Conservation (phyloP, 2,113 vertebrate species). For the Trachemys scripta region DNA sequence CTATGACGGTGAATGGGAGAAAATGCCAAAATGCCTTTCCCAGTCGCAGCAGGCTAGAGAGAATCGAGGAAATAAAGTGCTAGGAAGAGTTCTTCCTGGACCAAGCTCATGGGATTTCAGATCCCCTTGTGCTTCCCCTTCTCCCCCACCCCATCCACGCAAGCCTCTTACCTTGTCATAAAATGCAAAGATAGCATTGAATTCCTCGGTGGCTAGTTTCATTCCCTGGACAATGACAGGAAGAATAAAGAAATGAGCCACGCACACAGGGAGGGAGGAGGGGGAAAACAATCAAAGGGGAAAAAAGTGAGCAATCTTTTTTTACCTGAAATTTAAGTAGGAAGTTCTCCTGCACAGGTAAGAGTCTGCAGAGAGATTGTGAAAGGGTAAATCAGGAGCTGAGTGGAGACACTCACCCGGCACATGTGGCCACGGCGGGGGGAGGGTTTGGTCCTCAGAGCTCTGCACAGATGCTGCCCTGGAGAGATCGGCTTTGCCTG, state of each 20-base stretch:
- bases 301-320: background rate
- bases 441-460: background rate
- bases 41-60: background rate
- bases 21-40: background rate
- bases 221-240: conserved; percentile 82
- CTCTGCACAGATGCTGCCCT: background rate
- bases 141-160: background rate
- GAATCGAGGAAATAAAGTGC: background rate
- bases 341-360: conserved; percentile 98
- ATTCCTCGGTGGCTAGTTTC: conserved; percentile 91
- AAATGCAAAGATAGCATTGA: conserved; percentile 92
- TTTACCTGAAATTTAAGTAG: conserved; percentile 97
- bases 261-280: background rate
- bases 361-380: conserved; percentile 83
- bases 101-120: background rate
- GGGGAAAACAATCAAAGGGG: background rate
- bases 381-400: conserved; percentile 27
- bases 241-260: background rate
- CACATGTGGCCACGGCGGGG: background rate
- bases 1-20: background rate
- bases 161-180: conserved; percentile 93
- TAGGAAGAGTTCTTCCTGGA: background rate
- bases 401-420: background rate
- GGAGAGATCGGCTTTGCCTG: background rate
- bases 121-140: background rate